Evolutionary conservation across 1,140 invertebrate species (phyloP).

Genomic region (Neodiprion pinetum): DNA sequence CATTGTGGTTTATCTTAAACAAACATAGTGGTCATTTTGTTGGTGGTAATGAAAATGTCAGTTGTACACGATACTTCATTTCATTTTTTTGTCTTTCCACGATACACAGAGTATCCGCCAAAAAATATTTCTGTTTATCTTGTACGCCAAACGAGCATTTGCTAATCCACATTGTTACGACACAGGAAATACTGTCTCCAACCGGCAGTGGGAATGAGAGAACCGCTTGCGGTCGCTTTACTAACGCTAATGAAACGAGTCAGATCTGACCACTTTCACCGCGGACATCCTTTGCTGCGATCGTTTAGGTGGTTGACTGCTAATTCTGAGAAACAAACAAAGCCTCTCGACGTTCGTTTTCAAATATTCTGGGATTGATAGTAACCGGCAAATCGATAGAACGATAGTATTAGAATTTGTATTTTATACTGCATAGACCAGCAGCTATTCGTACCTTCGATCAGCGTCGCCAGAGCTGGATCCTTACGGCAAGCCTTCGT

Average conservation of each 20-base stretch:
- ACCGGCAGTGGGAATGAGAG: no score
- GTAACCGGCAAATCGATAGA: conserved; percentile 2
- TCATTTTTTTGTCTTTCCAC: no score
- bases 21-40: no score
- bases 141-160: no score
- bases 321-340: background rate
- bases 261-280: background rate
- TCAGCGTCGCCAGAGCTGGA: conserved; percentile 68
- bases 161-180: no score
- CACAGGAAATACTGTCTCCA: no score
- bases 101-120: no score
- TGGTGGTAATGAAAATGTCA: no score
- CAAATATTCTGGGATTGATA: conserved; percentile 8
- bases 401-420: conserved; percentile 2
- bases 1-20: no score
- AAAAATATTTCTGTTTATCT: no score
- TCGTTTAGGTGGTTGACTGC: background rate
- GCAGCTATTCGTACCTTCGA: conserved; percentile 67
- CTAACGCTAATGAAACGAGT: background rate
- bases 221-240: no score
- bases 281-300: background rate
- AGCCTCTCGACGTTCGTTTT: background rate
- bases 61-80: no score
- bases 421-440: background rate
- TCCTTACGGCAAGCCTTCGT: conserved; percentile 78